These are phyloP conservation scores for Onychostoma macrolepis DNA, from an alignment of 2,113 vertebrate species.

Conservation along the genomic window DNA sequence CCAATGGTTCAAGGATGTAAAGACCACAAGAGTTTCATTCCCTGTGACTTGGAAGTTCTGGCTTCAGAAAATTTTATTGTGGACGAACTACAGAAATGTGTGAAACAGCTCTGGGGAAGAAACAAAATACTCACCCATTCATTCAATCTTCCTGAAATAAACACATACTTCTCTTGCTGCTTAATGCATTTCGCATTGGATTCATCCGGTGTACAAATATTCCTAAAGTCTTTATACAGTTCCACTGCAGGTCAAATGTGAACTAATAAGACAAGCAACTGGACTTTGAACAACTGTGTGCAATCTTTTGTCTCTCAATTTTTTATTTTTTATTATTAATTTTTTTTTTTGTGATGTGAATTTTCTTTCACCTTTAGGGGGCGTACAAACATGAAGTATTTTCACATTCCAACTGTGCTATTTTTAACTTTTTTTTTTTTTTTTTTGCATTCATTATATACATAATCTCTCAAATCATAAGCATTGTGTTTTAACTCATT, in stretches of 20 bases:
- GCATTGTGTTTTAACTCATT: not conserved
- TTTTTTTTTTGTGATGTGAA: not conserved
- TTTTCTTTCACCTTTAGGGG: constrained; percentile 1
- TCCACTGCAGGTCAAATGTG: not conserved
- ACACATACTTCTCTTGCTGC: not conserved
- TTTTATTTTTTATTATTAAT: too few relatives aligned
- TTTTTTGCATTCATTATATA: not conserved
- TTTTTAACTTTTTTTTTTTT: not conserved
- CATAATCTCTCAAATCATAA: not conserved
- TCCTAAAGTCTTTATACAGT: not conserved
- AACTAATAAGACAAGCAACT: not conserved
- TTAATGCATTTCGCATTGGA: not conserved
- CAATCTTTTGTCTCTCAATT: not conserved
- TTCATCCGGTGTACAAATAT: not conserved
- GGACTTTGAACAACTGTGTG: not conserved
- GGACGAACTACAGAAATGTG: not conserved
- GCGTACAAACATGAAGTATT: not conserved
- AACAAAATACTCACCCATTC: not conserved
- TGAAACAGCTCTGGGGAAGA: not conserved
- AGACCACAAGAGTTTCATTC: not conserved
- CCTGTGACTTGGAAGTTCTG: not conserved
- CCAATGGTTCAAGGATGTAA: not conserved
- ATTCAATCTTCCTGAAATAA: not conserved
- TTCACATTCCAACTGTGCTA: not conserved
- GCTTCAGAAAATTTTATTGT: not conserved